These are phyloP conservation scores for Neolamprologus sp. DNA, from an alignment of 2,113 vertebrate genomes.

Conservation along the genomic window DNA sequence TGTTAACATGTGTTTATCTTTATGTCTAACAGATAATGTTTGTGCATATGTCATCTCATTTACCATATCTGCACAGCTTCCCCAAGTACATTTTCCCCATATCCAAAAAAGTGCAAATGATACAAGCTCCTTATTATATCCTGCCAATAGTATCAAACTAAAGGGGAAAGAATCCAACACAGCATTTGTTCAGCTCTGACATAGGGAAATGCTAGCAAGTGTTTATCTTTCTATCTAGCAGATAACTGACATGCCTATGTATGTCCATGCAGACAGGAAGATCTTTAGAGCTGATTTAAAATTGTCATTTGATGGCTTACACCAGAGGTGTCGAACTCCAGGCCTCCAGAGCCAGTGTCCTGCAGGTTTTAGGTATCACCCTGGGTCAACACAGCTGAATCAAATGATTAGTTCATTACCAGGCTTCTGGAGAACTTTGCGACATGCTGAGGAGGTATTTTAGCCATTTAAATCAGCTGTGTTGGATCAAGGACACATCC, in stretches of 20 bases:
- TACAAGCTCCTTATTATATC: background rate
- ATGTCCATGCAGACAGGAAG: background rate
- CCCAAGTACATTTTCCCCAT: background rate
- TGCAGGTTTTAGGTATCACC: background rate
- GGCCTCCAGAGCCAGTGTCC: background rate
- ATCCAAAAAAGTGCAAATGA: background rate
- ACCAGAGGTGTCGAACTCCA: background rate
- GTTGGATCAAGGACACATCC: background rate
- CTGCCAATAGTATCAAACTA: background rate
- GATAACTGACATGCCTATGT: background rate
- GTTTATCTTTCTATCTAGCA: background rate
- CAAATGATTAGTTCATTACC: background rate
- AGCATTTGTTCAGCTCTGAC: background rate
- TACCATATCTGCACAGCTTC: background rate
- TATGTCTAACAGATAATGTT: background rate
- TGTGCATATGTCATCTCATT: background rate
- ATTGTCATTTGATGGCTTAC: background rate
- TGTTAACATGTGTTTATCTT: background rate
- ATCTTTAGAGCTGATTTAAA: background rate
- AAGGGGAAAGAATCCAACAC: background rate
- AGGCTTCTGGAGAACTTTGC: background rate
- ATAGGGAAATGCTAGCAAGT: background rate
- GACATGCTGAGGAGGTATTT: background rate
- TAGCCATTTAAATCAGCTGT: background rate
- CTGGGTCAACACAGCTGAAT: background rate